Evolutionary conservation across 2,888 invertebrate species (phyloP).

Genomic region (Agrypnus murinus): DNA sequence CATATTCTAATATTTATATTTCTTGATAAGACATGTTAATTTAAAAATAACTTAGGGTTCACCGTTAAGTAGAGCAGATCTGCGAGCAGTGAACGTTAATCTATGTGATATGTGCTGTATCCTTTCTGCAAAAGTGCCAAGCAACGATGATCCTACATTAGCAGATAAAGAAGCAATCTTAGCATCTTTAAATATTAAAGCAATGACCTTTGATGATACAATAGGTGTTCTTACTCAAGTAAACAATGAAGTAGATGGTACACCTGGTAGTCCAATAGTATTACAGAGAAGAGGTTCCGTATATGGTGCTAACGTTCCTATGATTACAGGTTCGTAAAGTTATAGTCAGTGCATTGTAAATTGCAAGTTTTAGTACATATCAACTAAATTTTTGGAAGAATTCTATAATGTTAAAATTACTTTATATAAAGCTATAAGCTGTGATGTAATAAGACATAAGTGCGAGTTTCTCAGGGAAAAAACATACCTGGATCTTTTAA

Average conservation of each 20-base stretch:
- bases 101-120: conserved; percentile 99
- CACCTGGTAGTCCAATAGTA: conserved; percentile 91
- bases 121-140: conserved; percentile 99
- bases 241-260: conserved; percentile 75
- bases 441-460: no score
- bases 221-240: conserved; percentile 89
- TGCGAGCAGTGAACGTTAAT: conserved; percentile 99
- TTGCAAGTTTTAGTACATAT: no score
- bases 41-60: conserved; percentile 93
- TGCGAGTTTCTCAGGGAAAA: no score
- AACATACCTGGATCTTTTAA: no score
- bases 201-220: conserved; percentile 98
- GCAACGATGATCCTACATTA: conserved; percentile 99
- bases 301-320: conserved; percentile 99
- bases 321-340: conserved; percentile 92
- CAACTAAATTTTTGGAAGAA: no score
- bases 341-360: not conserved
- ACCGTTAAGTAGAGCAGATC: conserved; percentile 98
- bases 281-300: conserved; percentile 95
- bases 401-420: no score
- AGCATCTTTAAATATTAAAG: conserved; percentile 99
- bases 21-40: no score
- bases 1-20: no score
- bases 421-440: no score
- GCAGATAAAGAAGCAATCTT: conserved; percentile 99